These are phyloP conservation scores for Coracopsis vasa DNA, from an alignment of 2,113 vertebrate genomes.

Conservation along the genomic window DNA sequence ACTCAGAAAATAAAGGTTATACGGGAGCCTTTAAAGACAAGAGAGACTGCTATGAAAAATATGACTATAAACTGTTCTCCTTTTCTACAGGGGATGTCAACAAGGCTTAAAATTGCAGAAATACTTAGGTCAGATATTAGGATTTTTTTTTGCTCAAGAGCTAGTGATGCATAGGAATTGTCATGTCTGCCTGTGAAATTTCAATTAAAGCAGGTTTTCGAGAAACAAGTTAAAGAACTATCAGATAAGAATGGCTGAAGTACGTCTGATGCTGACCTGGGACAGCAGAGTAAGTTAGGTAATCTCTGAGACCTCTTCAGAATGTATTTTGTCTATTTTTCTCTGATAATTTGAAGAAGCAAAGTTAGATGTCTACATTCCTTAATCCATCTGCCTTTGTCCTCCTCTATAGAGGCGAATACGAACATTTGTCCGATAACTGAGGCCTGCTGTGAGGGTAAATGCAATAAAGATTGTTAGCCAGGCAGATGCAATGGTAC, in stretches of 20 bases:
- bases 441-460: neutral
- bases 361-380: neutral
- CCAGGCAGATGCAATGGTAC: neutral
- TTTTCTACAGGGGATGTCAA: neutral
- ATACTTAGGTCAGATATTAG: neutral
- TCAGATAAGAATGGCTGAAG: neutral
- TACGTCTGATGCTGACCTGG: neutral
- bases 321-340: neutral
- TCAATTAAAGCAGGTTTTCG: neutral
- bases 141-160: neutral
- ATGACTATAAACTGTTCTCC: neutral
- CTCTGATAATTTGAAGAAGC: neutral
- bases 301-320: neutral
- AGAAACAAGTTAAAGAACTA: neutral
- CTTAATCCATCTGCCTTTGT: neutral
- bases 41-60: neutral
- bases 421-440: neutral
- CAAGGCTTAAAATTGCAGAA: neutral
- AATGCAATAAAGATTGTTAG: neutral
- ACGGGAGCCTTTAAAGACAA: neutral
- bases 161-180: neutral
- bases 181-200: neutral
- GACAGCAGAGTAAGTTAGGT: neutral
- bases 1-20: neutral
- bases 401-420: neutral